Evolutionary conservation across 2,113 vertebrate genomes (phyloP).

Genomic region (Piaya cayana): DNA sequence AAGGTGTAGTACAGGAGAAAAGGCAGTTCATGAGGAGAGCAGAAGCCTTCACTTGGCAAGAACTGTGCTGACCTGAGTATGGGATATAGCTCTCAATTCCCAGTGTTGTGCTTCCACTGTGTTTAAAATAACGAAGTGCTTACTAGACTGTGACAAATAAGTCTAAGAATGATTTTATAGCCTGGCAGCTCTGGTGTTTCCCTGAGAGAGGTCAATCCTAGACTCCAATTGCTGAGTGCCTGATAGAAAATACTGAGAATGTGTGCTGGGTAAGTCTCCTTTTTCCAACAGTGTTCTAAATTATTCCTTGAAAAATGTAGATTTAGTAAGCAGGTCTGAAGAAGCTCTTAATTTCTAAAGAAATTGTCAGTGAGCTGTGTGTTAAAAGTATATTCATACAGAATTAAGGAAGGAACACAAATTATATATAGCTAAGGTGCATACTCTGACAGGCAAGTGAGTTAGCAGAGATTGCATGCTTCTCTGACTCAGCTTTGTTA

Average conservation of each 20-base stretch:
- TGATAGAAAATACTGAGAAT: neutral
- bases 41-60: neutral
- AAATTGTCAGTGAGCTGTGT: neutral
- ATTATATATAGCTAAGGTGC: accelerated
- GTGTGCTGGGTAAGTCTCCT: neutral
- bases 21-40: neutral
- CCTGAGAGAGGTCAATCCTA: neutral
- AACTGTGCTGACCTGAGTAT: neutral
- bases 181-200: neutral
- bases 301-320: neutral
- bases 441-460: neutral
- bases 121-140: neutral
- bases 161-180: neutral
- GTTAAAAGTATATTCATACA: neutral
- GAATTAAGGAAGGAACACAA: neutral
- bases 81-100: neutral
- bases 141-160: neutral
- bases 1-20: neutral
- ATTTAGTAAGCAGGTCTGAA: neutral
- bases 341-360: neutral
- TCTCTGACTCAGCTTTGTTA: neutral
- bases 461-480: neutral
- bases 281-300: neutral
- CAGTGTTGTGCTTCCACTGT: neutral
- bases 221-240: neutral